A percentile compares a stretch with the other conserved stretches of the same genome.
phyloP scores from a whole-genome alignment of 2,113 vertebrate species.

The Halcyon senegalensis region DNA sequence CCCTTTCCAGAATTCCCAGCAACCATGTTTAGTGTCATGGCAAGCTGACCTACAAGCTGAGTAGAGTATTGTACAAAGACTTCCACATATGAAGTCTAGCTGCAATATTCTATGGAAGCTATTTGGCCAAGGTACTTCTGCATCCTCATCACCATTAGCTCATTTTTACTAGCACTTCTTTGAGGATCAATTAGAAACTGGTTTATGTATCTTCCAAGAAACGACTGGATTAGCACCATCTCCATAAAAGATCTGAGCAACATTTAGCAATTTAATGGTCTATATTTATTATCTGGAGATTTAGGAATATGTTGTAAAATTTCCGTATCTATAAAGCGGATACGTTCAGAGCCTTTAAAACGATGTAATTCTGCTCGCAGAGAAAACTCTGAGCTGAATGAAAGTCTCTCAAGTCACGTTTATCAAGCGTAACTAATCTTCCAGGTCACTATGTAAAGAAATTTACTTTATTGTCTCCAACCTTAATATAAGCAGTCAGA shows the following conservation, averaged over 20 bases:
- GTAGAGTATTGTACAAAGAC: neutral
- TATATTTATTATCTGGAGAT: neutral
- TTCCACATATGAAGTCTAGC: neutral
- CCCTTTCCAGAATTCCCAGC: neutral
- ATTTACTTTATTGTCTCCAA: slow-evolving; percentile 22
- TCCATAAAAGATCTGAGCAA: slow-evolving; percentile 8
- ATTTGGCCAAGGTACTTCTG: neutral
- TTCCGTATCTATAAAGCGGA: neutral
- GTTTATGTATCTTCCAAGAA: neutral
- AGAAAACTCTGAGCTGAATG: neutral
- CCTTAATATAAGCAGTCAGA: neutral
- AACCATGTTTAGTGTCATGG: neutral
- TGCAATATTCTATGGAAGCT: neutral
- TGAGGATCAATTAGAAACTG: neutral
- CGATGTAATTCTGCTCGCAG: neutral
- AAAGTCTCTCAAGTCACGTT: neutral
- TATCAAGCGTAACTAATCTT: slow-evolving; percentile 28
- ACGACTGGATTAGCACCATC: neutral
- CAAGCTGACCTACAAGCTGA: neutral
- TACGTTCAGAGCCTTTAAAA: neutral
- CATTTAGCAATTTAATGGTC: slow-evolving; percentile 19
- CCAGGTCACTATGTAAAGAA: slow-evolving; percentile 12
- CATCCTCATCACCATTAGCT: neutral
- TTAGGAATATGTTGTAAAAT: neutral
- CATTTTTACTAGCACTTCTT: neutral